Evolutionary conservation across 2,888 invertebrate species (phyloP).

Genomic region (Dryococelus australis): DNA sequence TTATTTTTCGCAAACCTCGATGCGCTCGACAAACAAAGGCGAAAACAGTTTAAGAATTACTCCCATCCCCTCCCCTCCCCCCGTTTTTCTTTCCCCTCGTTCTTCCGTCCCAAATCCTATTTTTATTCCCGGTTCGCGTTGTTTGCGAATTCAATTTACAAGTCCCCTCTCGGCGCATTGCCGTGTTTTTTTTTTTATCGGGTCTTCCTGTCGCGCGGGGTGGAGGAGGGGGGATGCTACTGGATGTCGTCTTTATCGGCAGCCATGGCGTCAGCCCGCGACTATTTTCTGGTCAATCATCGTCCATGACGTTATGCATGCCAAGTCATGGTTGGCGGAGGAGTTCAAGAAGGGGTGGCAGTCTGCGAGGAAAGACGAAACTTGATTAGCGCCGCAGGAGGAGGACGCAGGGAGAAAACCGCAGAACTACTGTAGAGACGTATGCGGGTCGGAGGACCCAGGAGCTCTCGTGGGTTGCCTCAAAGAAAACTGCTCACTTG

Average conservation of each 20-base stretch:
- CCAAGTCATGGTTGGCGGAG: neutral
- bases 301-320: neutral
- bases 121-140: slow-evolving; percentile 7
- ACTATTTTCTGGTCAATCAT: neutral
- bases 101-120: neutral
- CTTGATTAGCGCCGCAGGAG: neutral
- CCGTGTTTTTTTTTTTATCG: neutral
- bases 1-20: no score
- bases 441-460: no score
- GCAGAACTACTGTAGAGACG: no score
- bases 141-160: neutral
- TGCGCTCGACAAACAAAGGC: neutral
- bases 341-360: neutral
- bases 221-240: neutral
- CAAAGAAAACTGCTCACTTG: neutral
- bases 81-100: neutral
- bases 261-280: neutral
- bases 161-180: neutral
- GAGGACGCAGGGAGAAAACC: no score
- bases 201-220: neutral
- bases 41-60: neutral
- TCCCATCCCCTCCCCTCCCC: neutral
- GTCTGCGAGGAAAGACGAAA: neutral
- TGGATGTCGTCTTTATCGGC: neutral
- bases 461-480: neutral